A percentile compares a stretch with the other conserved stretches of the same genome.
These are phyloP conservation scores for Physocephala rufipes DNA, from an alignment of 2,888 invertebrate genomes.

Conservation along the genomic window DNA sequence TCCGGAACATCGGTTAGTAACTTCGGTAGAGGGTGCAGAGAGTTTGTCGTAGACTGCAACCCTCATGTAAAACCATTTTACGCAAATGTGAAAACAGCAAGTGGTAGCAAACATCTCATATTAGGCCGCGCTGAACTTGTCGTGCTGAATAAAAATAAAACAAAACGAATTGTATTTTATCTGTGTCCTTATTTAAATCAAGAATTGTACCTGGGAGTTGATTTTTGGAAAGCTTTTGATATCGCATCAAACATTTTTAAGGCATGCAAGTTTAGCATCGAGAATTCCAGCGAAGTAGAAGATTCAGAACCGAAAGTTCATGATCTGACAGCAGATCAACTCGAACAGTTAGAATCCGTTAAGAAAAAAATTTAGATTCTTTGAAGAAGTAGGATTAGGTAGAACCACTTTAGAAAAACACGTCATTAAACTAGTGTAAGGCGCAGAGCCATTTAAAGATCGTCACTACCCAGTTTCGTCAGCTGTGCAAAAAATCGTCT, in stretches of 20 bases:
- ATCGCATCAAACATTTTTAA: constrained; percentile 20
- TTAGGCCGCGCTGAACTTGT: too few species aligned
- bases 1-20: too few species aligned
- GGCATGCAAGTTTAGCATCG: too few species aligned
- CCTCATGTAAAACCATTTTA: too few species aligned
- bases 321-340: neutral
- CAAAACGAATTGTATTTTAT: neutral
- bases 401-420: neutral
- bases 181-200: constrained; percentile 34
- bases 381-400: neutral
- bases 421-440: neutral
- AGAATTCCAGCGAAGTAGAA: neutral
- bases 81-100: too few species aligned
- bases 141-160: neutral
- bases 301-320: neutral
- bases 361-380: neutral
- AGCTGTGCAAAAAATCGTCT: neutral
- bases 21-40: too few species aligned
- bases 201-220: constrained; percentile 35
- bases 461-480: neutral
- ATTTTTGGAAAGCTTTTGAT: constrained; percentile 38
- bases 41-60: too few species aligned
- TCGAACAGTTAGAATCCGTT: neutral
- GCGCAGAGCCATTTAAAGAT: neutral
- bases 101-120: too few species aligned